Percentiles rank a stretch among this genome's conserved stretches.
Conservation (phyloP, 37 sponge, comb jelly and placozoan species). For the Lycopodina hypogea region DNA sequence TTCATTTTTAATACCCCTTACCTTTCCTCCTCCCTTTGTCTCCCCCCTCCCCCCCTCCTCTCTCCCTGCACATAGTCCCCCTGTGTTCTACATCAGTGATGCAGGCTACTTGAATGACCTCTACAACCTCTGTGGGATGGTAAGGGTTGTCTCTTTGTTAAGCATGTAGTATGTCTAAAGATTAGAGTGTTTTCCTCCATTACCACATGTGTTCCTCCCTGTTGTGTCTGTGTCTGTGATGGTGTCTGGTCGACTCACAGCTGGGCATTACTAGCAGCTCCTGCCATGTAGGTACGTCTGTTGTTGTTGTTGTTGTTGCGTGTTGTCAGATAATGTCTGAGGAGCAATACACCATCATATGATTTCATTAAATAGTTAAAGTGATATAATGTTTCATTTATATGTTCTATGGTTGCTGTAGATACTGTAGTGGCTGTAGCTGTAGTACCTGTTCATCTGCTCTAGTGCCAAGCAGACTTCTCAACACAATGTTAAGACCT, state of each 20-base stretch:
- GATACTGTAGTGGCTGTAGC: no score
- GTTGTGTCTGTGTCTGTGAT: no score
- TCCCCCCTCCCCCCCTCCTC: background rate
- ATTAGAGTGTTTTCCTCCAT: no score
- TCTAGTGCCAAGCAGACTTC: no score
- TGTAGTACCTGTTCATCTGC: no score
- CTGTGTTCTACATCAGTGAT: constrained; percentile 61
- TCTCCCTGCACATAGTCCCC: constrained; percentile 21
- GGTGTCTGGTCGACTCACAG: background rate
- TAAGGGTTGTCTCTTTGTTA: background rate
- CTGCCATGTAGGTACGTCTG: background rate
- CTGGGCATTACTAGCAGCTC: background rate
- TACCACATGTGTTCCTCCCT: no score
- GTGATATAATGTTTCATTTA: no score
- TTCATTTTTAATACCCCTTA: background rate
- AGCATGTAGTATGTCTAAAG: background rate
- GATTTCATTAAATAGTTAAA: no score
- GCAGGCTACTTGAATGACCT: constrained; percentile 23
- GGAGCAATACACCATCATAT: no score
- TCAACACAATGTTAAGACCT: no score
- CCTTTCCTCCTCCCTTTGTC: background rate
- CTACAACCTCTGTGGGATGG: constrained; percentile 34
- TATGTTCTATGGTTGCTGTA: no score
- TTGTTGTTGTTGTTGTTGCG: background rate
- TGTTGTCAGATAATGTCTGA: background rate